A percentile compares a stretch with the other conserved stretches of the same genome.
Conservation (phyloP, 2,888 invertebrate species). For the Parnassius apollo region DNA sequence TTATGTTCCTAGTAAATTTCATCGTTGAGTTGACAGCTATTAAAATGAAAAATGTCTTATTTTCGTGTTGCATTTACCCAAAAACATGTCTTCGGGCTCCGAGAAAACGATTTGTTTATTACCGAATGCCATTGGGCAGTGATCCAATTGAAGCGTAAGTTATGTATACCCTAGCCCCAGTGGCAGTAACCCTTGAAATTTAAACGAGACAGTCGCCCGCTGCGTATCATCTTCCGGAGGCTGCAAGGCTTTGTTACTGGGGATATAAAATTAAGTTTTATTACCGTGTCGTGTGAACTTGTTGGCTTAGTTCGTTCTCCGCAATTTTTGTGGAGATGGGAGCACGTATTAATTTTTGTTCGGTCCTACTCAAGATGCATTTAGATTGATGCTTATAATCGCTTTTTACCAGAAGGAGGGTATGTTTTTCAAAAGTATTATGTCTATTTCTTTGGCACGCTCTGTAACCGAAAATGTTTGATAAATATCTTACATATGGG, state of each 20-base stretch:
- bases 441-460: no score
- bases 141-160: conserved; percentile 25
- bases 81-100: conserved; percentile 14
- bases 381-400: not conserved
- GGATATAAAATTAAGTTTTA: conserved; percentile 26
- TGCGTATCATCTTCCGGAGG: conserved; percentile 18
- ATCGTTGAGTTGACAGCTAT: conserved; percentile 8
- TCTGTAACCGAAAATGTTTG: no score
- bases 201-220: conserved; percentile 15
- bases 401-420: not conserved
- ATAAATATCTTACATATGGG: no score
- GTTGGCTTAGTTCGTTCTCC: not conserved
- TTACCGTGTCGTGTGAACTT: conserved; percentile 9
- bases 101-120: conserved; percentile 24
- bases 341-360: conserved; percentile 18
- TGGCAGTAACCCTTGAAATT: conserved; percentile 3
- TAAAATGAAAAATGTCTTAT: conserved; percentile 18
- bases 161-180: conserved; percentile 2
- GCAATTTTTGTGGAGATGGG: not conserved
- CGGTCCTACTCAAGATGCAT: not conserved
- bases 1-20: not conserved
- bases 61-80: conserved; percentile 17
- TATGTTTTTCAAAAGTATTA: no score
- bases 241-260: conserved; percentile 3
- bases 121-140: conserved; percentile 23